Conservation (phyloP, 2,113 vertebrate species). For the Periophthalmodon schlosseri region DNA sequence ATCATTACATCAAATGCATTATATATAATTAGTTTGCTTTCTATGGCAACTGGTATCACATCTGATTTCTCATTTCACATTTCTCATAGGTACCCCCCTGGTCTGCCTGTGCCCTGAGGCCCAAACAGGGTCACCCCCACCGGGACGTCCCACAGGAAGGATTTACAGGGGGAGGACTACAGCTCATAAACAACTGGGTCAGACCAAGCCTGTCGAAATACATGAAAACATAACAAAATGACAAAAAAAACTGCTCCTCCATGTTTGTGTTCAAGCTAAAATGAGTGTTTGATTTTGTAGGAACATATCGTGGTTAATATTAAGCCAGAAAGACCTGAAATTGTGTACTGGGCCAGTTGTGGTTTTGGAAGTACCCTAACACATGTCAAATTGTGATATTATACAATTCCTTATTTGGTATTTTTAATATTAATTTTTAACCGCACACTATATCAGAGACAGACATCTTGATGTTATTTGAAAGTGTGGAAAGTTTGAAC, state of each 20-base stretch:
- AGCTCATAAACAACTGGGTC: conserved; percentile 62
- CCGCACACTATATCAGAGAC: not conserved
- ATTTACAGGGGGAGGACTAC: conserved; percentile 58
- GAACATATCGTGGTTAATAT: conserved; percentile 22
- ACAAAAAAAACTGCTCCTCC: conserved; percentile 15
- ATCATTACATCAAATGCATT: not conserved
- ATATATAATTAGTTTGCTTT: not conserved
- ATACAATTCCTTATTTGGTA: conserved; percentile 2
- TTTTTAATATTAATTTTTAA: conserved; percentile 10
- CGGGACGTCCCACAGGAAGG: conserved; percentile 70
- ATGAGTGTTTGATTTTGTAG: conserved; percentile 48
- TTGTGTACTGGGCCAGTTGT: conserved; percentile 15
- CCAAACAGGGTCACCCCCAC: conserved; percentile 63
- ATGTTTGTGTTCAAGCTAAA: conserved; percentile 46
- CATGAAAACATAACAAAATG: conserved; percentile 60
- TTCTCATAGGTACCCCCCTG: conserved; percentile 46
- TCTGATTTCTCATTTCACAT: too few relatives aligned
- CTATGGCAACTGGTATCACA: conserved; percentile 1
- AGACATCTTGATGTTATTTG: conserved; percentile 1
- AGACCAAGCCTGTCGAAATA: conserved; percentile 53
- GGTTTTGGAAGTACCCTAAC: not conserved
- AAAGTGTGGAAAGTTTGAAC: conserved; percentile 10
- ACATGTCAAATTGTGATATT: not conserved
- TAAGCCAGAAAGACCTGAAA: conserved; percentile 11
- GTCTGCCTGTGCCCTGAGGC: conserved; percentile 45